A percentile compares a stretch with the other conserved stretches of the same genome.
phyloP scores from a whole-genome alignment of 2,113 vertebrate genomes.

The Ictalurus punctatus region DNA sequence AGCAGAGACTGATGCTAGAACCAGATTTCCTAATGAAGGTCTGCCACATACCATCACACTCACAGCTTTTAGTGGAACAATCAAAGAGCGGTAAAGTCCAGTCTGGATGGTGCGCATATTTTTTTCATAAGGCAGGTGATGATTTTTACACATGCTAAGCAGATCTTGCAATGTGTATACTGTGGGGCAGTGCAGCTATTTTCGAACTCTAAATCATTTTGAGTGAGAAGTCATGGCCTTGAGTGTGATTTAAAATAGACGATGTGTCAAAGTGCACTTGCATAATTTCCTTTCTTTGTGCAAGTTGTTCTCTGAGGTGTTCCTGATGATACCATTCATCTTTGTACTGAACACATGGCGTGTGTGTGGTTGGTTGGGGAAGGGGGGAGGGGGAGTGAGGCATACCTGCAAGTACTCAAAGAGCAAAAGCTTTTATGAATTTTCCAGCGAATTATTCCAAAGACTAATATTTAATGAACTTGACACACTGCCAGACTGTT shows the following conservation, averaged over 20 bases:
- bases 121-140: slow-evolving; percentile 57
- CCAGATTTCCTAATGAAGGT: slow-evolving; percentile 36
- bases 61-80: slow-evolving; percentile 30
- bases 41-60: slow-evolving; percentile 32
- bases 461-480: slow-evolving; percentile 9
- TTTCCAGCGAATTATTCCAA: neutral
- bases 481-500: neutral
- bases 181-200: slow-evolving; percentile 60
- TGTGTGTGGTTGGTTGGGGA: neutral
- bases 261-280: slow-evolving; percentile 55
- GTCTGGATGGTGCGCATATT: slow-evolving; percentile 31
- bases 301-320: slow-evolving; percentile 49
- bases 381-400: neutral
- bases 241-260: slow-evolving; percentile 65
- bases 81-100: slow-evolving; percentile 35
- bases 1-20: slow-evolving; percentile 36
- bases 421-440: neutral
- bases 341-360: neutral
- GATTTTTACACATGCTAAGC: slow-evolving; percentile 54
- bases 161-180: slow-evolving; percentile 55
- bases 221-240: slow-evolving; percentile 53
- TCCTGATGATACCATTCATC: neutral
- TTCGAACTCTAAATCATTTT: slow-evolving; percentile 62
- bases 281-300: slow-evolving; percentile 44
- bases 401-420: neutral